Evolutionary conservation across 23 tunicate species (phyloP), one percentile per base, ranked within the genome.

Genomic region (Corella eumyota): DNA sequence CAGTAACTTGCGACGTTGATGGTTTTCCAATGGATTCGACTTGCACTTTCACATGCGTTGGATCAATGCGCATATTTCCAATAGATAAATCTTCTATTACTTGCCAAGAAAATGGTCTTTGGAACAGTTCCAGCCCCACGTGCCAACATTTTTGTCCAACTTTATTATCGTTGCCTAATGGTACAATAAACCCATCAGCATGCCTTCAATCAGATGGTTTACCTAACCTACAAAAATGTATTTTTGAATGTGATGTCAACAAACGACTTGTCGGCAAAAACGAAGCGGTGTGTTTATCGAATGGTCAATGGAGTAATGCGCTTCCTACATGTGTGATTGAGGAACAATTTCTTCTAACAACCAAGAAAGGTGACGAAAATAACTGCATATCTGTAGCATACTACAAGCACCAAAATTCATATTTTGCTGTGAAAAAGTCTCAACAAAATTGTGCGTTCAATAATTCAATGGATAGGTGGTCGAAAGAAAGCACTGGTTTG

Each of bases 61-160:
- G 55, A 1, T 3, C 54, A 6, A 25, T 36, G n/a, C 37, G 36
- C 22, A n/a, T 59, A 9, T 27, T 34, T 9, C 57, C 56, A 15
- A 3, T 5, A 45, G 26, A 30, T 2, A 22, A 5, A 2, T 24
- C 36, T 23, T 47, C 25, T 0, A 38, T 47, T 26, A 59, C 56
- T 17, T 71, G 77, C 57, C 11, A 59, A 25, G 40, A 29, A 1
- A 34, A 45, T 15, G 77, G 77, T 23, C 6, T 60, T 11, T 71
- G 77, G 77, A 45, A 58, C 25, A 25, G 9, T 7, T 45, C 30
- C 34, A 59, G 46, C 17, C 77, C 77, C 2, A 30, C 30, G 6
- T 71, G 77, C 25, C 47, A 71, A 25, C 17, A 36, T 15, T 57
- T 71, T 28, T 71, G 77, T 38, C 40, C 56, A 13, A 30, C 56